These are phyloP conservation scores for Drosophila pandora DNA, from an alignment of 1,140 invertebrate genomes.

Conservation along the genomic window DNA sequence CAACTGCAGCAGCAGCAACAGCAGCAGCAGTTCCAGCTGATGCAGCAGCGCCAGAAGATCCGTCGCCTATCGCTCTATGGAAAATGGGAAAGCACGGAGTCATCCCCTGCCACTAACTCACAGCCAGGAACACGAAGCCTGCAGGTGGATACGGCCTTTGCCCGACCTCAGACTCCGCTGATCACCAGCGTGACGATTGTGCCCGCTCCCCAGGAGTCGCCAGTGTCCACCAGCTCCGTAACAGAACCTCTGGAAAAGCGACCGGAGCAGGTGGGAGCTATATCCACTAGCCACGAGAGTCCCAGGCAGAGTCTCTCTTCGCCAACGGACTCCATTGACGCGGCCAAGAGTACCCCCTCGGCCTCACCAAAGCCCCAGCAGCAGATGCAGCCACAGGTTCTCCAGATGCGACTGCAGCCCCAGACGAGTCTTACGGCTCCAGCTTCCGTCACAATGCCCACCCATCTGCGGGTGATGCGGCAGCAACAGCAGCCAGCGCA, in stretches of 20 bases:
- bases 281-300: constrained; percentile 82
- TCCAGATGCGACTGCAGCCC: constrained; percentile 39
- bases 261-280: constrained; percentile 81
- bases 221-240: constrained; percentile 74
- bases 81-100: constrained; percentile 61
- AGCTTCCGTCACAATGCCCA: constrained; percentile 89
- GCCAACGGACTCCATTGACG: constrained; percentile 73
- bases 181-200: constrained; percentile 61
- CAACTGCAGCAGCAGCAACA: constrained; percentile 38
- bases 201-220: constrained; percentile 75
- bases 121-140: constrained; percentile 18
- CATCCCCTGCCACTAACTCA: not conserved
- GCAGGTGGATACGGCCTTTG: constrained; percentile 58
- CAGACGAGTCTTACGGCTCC: constrained; percentile 83
- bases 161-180: constrained; percentile 57
- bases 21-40: constrained; percentile 33
- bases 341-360: constrained; percentile 54
- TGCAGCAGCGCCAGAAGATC: constrained; percentile 58
- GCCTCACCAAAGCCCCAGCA: constrained; percentile 57
- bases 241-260: constrained; percentile 59
- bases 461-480: constrained; percentile 79
- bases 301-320: constrained; percentile 70
- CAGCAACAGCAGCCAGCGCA: constrained; percentile 33
- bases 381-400: constrained; percentile 36
- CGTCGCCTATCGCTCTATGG: constrained; percentile 56